Conservation (phyloP, 2,113 vertebrate species). For the Cepphus grylle region DNA sequence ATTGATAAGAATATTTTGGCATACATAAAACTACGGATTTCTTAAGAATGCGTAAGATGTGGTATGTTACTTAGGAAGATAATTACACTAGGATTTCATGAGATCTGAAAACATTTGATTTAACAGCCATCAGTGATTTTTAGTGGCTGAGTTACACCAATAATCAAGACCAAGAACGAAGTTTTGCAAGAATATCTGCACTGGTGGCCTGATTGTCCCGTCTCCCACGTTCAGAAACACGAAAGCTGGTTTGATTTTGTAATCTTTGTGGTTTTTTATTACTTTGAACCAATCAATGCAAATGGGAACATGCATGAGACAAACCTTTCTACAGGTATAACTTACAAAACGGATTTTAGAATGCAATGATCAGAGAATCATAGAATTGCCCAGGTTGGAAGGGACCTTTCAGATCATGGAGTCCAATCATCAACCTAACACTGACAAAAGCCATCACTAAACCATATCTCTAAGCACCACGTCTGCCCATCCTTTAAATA, state of each 20-base stretch:
- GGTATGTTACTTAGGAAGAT: neutral
- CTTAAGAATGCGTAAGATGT: neutral
- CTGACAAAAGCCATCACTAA: too few species aligned
- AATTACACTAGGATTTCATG: neutral
- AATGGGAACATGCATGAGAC: neutral
- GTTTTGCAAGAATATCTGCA: neutral
- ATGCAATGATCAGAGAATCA: neutral
- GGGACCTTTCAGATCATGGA: too few species aligned
- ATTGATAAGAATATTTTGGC: neutral
- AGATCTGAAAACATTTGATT: neutral
- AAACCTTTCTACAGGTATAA: neutral
- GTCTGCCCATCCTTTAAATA: too few species aligned
- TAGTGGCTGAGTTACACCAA: neutral
- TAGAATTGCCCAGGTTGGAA: too few species aligned
- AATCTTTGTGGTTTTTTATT: neutral
- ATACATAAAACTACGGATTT: neutral
- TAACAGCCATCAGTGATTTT: neutral
- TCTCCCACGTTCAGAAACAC: rapidly evolving
- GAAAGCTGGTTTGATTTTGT: neutral
- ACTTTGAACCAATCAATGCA: neutral
- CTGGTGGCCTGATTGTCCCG: neutral
- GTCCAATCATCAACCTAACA: too few species aligned
- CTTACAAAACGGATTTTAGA: neutral
- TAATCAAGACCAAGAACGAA: neutral
- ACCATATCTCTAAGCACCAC: too few species aligned